Evolutionary conservation across 2,797 vertebrate species (phyloP), one percentile per base, ranked within the genome.

Genomic region (Mormyrus hasselquistii): DNA sequence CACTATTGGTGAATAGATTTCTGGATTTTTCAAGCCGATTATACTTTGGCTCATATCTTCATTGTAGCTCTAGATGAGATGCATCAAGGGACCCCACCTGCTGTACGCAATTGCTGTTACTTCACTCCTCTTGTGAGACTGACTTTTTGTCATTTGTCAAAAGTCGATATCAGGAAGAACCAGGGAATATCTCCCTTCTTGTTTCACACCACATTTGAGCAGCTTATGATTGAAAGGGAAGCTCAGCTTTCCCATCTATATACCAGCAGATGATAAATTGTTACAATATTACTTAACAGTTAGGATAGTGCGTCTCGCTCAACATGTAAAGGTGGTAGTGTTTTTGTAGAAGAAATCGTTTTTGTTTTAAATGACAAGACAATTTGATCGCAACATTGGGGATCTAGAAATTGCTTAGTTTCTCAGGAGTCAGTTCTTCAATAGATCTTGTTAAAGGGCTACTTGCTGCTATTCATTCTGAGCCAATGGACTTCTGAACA

Each of bases 1-100:
- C 85, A 57, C 25, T 52, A 57, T 87, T 41, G 53, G 85, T 57
- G 53, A 52, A 87, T 87, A 87, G 53, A 87, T 87, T 87, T 29
- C 22, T 57, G 85, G 53, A 87, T 57, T 57, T 87, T 29, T 87
- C 53, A 41, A 87, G 52, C 16, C 34, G 14, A 41, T 87, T 87
- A 25, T 38, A 87, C 57, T 57, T 57, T 10, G 50, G 6, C 12
- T 38, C 85, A 57, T 38, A 52, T 87, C 85, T 87, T 57, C 34
- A 57, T 29, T 41, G 85, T 8, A 87, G 29, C 50, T 87, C 53
- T 41, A 50, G 25, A 86, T 86, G 52, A 57, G 57, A 57, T 86
- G 50, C 52, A 34, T 25, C 84, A 22, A 87, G 53, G 14, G 52
- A 57, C 34, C 19, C 85, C 85, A 87, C 85, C 85, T 87, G 85